These are phyloP conservation scores for Anabas testudineus DNA, from an alignment of 2,797 vertebrate genomes.

Conservation along the genomic window DNA sequence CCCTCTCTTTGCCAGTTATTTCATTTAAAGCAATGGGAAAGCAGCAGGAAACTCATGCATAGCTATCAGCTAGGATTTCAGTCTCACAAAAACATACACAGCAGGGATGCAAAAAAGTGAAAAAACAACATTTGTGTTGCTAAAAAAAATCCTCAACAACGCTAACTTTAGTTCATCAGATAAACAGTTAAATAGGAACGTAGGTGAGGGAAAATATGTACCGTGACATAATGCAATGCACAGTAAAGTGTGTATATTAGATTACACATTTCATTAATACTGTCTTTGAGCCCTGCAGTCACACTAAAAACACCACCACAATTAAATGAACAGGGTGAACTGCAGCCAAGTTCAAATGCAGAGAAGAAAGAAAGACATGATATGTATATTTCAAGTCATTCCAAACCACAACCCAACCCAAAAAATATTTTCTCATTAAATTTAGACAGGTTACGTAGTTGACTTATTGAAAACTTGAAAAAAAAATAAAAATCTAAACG, in stretches of 20 bases:
- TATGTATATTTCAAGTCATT: background rate
- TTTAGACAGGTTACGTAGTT: background rate
- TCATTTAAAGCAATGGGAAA: slow-evolving; percentile 45
- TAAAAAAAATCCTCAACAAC: too few relatives aligned
- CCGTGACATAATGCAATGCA: background rate
- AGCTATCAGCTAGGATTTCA: slow-evolving; percentile 19
- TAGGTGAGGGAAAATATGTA: too few relatives aligned
- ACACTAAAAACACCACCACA: background rate
- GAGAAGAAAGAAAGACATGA: background rate
- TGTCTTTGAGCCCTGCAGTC: background rate
- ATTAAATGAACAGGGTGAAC: background rate
- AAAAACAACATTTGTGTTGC: background rate
- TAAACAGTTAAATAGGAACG: background rate
- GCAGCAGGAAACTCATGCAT: slow-evolving; percentile 46
- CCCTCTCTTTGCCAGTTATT: slow-evolving; percentile 37
- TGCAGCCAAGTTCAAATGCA: background rate
- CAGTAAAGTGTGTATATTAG: background rate
- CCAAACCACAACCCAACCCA: background rate
- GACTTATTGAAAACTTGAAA: background rate
- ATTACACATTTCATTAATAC: background rate
- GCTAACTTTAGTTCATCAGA: background rate
- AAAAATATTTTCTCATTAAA: background rate
- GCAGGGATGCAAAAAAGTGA: slow-evolving; percentile 56
- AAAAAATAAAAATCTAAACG: background rate
- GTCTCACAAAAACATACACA: slow-evolving; percentile 22